A percentile compares a stretch with the other conserved stretches of the same genome.
phyloP scores from a whole-genome alignment of 2,113 vertebrate genomes.

The Muntiacus reevesi region DNA sequence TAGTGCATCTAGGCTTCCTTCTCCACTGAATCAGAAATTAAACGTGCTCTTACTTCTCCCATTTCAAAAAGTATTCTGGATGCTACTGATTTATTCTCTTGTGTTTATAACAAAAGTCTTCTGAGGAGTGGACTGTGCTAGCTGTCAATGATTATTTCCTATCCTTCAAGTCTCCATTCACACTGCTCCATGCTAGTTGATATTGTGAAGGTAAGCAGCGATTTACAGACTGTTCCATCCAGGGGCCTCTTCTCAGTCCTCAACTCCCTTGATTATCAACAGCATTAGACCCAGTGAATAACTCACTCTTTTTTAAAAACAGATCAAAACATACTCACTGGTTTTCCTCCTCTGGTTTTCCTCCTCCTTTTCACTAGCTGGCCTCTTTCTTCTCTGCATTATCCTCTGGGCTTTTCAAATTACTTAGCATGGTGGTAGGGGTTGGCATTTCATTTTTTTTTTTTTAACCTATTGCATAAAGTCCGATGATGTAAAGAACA shows the following conservation, averaged over 20 bases:
- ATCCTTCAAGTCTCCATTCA: neutral
- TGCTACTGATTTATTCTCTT: neutral
- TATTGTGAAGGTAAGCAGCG: neutral
- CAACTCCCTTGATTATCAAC: neutral
- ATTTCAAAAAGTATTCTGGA: neutral
- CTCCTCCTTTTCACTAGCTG: neutral
- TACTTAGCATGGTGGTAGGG: neutral
- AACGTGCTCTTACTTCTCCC: neutral
- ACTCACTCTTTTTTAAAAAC: neutral
- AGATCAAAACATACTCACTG: neutral
- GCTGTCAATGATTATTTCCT: neutral
- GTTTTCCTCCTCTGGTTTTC: neutral
- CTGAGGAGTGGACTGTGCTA: neutral
- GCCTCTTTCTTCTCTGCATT: neutral
- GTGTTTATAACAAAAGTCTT: neutral
- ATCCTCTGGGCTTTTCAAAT: neutral
- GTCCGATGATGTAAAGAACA: neutral
- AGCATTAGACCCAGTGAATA: no score
- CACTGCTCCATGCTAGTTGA: neutral
- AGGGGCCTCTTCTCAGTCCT: neutral
- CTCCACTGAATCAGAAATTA: neutral
- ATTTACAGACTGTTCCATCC: neutral
- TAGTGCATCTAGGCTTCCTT: neutral
- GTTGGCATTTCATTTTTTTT: neutral
- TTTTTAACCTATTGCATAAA: neutral